Evolutionary conservation across 2,888 invertebrate genomes (phyloP).

Genomic region (Scaptodrosophila latifasciaeformis): DNA sequence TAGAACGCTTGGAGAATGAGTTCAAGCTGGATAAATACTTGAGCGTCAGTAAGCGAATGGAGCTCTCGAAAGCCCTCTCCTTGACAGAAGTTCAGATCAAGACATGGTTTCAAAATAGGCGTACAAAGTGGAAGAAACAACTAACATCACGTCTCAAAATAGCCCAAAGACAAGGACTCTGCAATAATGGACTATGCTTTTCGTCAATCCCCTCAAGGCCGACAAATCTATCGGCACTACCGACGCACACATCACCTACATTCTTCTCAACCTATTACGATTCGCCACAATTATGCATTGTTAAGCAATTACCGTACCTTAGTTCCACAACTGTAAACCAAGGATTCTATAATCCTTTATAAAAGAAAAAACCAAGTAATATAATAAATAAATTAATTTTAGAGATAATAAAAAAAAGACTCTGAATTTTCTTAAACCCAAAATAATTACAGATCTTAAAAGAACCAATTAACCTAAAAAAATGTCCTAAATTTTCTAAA

Average conservation of each 20-base stretch:
- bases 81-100: constrained; percentile 54
- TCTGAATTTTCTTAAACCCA: too few relatives aligned
- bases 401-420: too few relatives aligned
- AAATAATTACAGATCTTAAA: too few relatives aligned
- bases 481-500: background rate
- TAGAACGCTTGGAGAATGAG: constrained; percentile 93
- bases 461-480: too few relatives aligned
- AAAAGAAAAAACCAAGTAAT: too few relatives aligned
- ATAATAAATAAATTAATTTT: too few relatives aligned
- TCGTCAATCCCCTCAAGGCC: constrained; percentile 75
- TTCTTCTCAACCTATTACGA: constrained; percentile 5
- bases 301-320: constrained; percentile 8
- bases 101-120: constrained; percentile 77
- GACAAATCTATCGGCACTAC: constrained; percentile 23
- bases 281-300: constrained; percentile 8
- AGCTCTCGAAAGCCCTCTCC: constrained; percentile 90
- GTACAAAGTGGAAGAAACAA: constrained; percentile 98
- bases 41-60: constrained; percentile 96
- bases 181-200: constrained; percentile 77
- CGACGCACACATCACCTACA: background rate
- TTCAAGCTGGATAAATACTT: constrained; percentile 97
- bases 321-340: too few relatives aligned
- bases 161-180: constrained; percentile 89
- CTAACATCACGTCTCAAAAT: constrained; percentile 91
- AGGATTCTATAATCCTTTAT: too few relatives aligned